Percentiles rank a stretch among this genome's conserved stretches.
These are phyloP conservation scores for Rhipidura dahli DNA, from an alignment of 2,113 vertebrate species.

Conservation along the genomic window DNA sequence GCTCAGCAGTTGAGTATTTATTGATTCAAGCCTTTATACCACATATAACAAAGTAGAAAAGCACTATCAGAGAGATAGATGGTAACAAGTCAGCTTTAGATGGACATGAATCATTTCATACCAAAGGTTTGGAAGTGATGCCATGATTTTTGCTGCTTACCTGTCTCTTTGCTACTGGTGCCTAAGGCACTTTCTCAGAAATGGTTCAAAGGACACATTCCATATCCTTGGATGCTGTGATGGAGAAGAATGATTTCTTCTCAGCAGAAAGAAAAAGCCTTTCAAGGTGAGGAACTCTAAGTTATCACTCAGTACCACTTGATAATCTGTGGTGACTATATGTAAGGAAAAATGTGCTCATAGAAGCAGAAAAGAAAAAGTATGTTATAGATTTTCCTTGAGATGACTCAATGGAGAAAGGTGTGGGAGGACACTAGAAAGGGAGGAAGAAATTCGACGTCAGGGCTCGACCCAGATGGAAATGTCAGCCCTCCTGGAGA, in stretches of 20 bases:
- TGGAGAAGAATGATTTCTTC: background rate
- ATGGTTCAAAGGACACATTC: background rate
- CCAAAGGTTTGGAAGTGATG: background rate
- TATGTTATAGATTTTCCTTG: background rate
- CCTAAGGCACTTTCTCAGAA: background rate
- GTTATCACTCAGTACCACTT: background rate
- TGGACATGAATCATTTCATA: background rate
- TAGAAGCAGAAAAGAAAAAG: background rate
- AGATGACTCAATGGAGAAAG: background rate
- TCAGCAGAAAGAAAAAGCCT: background rate
- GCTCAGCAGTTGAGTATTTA: background rate
- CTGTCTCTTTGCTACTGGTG: background rate
- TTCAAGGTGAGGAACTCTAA: background rate
- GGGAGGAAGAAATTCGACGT: background rate
- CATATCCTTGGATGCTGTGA: background rate
- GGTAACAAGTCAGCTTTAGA: background rate
- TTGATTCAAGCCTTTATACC: slow-evolving; percentile 7
- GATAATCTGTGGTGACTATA: background rate
- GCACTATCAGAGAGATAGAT: background rate
- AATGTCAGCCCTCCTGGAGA: background rate
- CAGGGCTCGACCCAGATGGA: background rate
- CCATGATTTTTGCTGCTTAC: background rate
- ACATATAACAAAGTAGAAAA: background rate
- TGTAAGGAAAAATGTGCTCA: background rate
- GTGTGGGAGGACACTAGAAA: background rate